Conservation (phyloP, 23 tunicate species). For the Trididemnum clinides region DNA sequence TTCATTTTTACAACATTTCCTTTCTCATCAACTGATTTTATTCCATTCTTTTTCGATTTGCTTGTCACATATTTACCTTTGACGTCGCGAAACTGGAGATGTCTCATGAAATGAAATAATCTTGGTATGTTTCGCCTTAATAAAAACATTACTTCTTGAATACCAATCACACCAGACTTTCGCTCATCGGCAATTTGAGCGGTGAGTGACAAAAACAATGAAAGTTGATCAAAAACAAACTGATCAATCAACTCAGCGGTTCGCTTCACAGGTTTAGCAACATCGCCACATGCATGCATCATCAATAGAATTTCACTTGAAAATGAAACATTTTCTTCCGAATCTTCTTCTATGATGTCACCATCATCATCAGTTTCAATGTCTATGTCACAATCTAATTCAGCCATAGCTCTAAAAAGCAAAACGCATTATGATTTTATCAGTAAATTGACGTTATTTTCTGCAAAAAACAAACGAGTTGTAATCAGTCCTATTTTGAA, state of each 20-base stretch:
- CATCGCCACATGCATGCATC: slow-evolving; percentile 40
- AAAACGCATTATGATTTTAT: too few relatives aligned
- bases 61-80: background rate
- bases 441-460: too few relatives aligned
- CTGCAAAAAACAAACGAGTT: too few relatives aligned
- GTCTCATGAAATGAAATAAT: background rate
- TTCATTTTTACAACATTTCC: background rate
- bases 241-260: background rate
- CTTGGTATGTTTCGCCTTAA: background rate
- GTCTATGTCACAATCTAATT: too few relatives aligned
- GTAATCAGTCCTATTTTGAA: too few relatives aligned
- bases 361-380: too few relatives aligned
- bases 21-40: background rate
- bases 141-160: slow-evolving; percentile 18
- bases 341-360: too few relatives aligned
- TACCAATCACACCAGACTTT: background rate
- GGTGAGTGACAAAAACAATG: background rate
- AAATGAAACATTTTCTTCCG: too few relatives aligned
- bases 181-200: background rate
- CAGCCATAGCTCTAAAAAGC: too few relatives aligned
- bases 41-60: background rate
- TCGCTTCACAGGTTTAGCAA: background rate
- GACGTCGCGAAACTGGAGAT: slow-evolving; percentile 16
- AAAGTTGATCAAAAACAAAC: slow-evolving; percentile 1
- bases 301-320: slow-evolving; percentile 19